These are phyloP conservation scores for Ariolimax columbianus DNA, from an alignment of 2,888 invertebrate species.

Conservation along the genomic window DNA sequence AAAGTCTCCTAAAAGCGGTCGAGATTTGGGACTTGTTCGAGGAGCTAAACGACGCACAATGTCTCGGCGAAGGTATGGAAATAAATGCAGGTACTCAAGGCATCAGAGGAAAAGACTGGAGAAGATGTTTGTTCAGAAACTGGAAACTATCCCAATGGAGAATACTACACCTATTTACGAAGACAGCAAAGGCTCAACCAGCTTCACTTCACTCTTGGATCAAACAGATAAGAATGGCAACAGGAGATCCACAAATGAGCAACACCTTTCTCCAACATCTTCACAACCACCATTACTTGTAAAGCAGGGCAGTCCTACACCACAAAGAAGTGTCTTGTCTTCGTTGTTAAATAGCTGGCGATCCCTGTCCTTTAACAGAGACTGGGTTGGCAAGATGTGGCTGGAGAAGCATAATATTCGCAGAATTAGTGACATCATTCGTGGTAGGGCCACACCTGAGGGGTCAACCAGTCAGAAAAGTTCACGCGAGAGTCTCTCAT, in stretches of 20 bases:
- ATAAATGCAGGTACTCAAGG: not conserved
- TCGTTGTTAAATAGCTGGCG: conserved; percentile 32
- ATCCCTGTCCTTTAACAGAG: conserved; percentile 37
- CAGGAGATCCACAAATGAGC: not conserved
- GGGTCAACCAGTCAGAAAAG: not conserved
- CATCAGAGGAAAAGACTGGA: conserved; percentile 5
- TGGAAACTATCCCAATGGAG: conserved; percentile 25
- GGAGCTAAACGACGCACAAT: not conserved
- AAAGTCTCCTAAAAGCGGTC: conserved; percentile 6
- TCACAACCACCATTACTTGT: not conserved
- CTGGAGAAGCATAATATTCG: conserved; percentile 36
- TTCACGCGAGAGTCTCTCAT: not conserved
- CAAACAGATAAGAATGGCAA: not conserved
- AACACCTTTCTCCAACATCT: not conserved
- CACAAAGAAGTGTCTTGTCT: not conserved
- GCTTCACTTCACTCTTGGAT: not conserved
- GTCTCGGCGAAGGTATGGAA: not conserved
- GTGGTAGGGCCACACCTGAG: not conserved
- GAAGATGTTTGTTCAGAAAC: conserved; percentile 11
- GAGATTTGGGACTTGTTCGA: not conserved
- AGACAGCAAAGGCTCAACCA: too few relatives aligned
- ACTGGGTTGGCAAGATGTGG: conserved; percentile 42
- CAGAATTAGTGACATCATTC: conserved; percentile 29
- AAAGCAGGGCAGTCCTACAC: not conserved
- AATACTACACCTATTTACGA: not conserved